Percentiles rank a stretch among this genome's conserved stretches.
These are phyloP conservation scores for Apistogramma diplotaenia DNA, from an alignment of 2,113 vertebrate genomes.

Conservation along the genomic window DNA sequence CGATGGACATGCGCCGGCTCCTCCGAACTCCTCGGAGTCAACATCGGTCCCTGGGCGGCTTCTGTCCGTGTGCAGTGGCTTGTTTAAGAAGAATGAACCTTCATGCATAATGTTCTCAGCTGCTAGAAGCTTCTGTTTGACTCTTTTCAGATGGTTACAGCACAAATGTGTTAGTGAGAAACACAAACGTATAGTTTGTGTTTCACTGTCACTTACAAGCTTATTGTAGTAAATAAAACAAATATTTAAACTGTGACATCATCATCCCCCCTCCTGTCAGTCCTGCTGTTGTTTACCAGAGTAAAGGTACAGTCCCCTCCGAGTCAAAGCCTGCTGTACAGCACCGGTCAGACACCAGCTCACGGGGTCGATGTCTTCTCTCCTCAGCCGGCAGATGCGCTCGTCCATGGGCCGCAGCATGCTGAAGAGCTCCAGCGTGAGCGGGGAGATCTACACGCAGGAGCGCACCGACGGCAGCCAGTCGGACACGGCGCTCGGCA, in stretches of 20 bases:
- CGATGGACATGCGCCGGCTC: slow-evolving; percentile 47
- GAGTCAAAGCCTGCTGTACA: neutral
- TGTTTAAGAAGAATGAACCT: slow-evolving; percentile 41
- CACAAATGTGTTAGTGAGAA: neutral
- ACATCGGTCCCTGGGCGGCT: neutral
- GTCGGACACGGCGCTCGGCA: slow-evolving; percentile 95
- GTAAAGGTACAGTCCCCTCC: slow-evolving; percentile 32
- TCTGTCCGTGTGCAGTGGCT: neutral
- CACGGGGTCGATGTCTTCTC: neutral
- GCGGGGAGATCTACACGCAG: slow-evolving; percentile 92
- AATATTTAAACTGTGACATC: too few species aligned
- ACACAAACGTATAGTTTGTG: too few species aligned
- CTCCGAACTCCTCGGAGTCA: slow-evolving; percentile 49
- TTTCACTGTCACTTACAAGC: too few species aligned
- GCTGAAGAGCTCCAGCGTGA: slow-evolving; percentile 96
- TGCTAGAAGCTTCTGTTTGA: neutral
- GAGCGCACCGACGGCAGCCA: slow-evolving; percentile 97
- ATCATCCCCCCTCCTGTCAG: neutral
- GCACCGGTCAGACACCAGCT: neutral
- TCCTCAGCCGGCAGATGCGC: slow-evolving; percentile 87
- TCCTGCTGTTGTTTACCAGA: neutral
- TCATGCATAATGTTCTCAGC: slow-evolving; percentile 1
- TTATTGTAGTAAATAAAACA: too few species aligned
- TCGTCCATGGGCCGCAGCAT: slow-evolving; percentile 87
- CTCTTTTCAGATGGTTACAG: neutral